A percentile compares a stretch with the other conserved stretches of the same genome.
phyloP scores from a whole-genome alignment of 2,113 vertebrate species.

The Cavia porcellus region DNA sequence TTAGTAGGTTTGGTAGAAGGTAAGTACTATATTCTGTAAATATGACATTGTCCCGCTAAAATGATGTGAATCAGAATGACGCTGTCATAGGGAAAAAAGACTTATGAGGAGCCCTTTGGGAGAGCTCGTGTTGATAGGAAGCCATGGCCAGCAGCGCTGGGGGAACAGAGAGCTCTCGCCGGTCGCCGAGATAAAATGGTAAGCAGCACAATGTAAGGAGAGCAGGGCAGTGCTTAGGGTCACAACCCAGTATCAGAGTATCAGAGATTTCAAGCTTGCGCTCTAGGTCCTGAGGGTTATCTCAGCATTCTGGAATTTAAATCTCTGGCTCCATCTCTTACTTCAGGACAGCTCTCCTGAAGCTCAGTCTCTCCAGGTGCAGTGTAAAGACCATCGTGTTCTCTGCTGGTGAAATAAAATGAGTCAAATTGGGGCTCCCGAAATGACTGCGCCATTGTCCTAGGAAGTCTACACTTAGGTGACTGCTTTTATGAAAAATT shows the following conservation, averaged over 20 bases:
- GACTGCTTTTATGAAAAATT: background rate
- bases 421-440: background rate
- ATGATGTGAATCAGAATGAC: background rate
- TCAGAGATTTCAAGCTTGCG: background rate
- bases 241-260: accelerated
- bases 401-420: background rate
- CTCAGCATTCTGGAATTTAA: background rate
- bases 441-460: background rate
- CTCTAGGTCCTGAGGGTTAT: background rate
- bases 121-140: background rate
- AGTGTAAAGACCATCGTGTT: background rate
- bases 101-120: background rate
- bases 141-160: background rate
- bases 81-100: background rate
- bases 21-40: conserved; percentile 3
- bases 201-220: background rate
- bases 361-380: background rate
- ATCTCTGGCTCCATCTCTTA: background rate
- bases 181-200: background rate
- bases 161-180: background rate
- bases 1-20: conserved; percentile 29
- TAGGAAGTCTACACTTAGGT: background rate
- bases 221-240: background rate
- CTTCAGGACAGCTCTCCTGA: background rate
- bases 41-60: background rate